phyloP scores from a whole-genome alignment of 2,113 vertebrate genomes.

The Halcyon senegalensis region DNA sequence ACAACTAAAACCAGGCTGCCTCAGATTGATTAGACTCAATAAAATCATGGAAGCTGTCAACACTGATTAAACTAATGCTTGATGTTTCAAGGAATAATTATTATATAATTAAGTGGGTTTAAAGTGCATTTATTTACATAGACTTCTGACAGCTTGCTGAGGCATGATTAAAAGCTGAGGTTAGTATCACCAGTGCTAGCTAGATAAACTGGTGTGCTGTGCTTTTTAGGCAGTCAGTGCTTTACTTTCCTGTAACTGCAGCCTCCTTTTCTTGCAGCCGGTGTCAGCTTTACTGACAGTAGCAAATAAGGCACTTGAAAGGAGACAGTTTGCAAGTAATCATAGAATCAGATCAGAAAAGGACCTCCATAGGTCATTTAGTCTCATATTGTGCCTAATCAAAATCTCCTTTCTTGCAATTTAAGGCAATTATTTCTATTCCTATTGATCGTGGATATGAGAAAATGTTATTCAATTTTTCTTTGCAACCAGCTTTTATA shows the following conservation, averaged over 20 bases:
- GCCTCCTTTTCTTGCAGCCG: background rate
- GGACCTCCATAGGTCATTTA: background rate
- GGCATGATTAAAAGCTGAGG: constrained; percentile 25
- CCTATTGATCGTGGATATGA: background rate
- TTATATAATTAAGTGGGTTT: constrained; percentile 36
- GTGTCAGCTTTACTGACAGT: background rate
- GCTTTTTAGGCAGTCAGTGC: background rate
- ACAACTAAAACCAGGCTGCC: background rate
- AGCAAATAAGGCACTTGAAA: background rate
- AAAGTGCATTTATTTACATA: constrained; percentile 6
- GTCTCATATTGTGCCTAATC: background rate
- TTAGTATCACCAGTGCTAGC: constrained; percentile 2
- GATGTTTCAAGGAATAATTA: constrained; percentile 22
- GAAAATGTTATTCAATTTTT: background rate
- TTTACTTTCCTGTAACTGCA: background rate
- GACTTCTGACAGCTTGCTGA: constrained; percentile 2
- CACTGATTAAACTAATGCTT: constrained; percentile 30
- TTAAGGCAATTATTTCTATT: constrained; percentile 5
- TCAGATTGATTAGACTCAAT: constrained; percentile 3
- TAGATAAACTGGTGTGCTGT: constrained; percentile 10
- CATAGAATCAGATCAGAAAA: background rate
- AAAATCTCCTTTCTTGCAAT: background rate
- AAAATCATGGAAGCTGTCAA: background rate
- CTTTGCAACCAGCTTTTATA: background rate
- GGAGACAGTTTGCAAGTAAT: background rate